phyloP scores from a whole-genome alignment of 2,888 invertebrate genomes.

The Erannis defoliaria region DNA sequence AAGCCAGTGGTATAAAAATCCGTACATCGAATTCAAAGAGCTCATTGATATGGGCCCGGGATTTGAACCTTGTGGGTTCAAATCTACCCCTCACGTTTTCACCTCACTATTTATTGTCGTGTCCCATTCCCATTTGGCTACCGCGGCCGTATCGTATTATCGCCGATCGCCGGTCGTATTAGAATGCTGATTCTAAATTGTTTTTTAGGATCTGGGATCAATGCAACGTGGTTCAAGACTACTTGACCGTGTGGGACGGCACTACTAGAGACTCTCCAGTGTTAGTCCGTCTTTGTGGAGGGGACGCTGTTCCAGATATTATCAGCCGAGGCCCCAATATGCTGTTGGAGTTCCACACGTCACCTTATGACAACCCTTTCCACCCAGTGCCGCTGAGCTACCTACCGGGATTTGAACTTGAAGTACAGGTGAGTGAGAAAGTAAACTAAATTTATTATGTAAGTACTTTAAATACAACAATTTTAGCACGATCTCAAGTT shows the following conservation, averaged over 20 bases:
- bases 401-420: slow-evolving; percentile 93
- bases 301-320: slow-evolving; percentile 93
- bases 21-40: no score
- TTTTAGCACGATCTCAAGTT: no score
- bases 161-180: no score
- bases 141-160: no score
- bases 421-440: slow-evolving; percentile 88
- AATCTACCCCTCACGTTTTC: no score
- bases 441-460: neutral
- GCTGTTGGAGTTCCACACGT: slow-evolving; percentile 93
- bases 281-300: slow-evolving; percentile 92
- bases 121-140: no score
- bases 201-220: slow-evolving; percentile 91
- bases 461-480: no score
- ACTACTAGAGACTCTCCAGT: slow-evolving; percentile 90
- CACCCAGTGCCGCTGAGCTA: slow-evolving; percentile 92
- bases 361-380: slow-evolving; percentile 93
- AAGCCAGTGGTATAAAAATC: no score
- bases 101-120: no score
- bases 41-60: no score
- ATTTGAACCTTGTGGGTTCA: no score
- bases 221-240: slow-evolving; percentile 93
- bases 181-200: no score
- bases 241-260: slow-evolving; percentile 93
- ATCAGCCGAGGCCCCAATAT: slow-evolving; percentile 92